Evolutionary conservation across 2,113 vertebrate species (phyloP), one percentile per base, ranked within the genome.

Genomic region (Protobothrops mucrosquamatus): DNA sequence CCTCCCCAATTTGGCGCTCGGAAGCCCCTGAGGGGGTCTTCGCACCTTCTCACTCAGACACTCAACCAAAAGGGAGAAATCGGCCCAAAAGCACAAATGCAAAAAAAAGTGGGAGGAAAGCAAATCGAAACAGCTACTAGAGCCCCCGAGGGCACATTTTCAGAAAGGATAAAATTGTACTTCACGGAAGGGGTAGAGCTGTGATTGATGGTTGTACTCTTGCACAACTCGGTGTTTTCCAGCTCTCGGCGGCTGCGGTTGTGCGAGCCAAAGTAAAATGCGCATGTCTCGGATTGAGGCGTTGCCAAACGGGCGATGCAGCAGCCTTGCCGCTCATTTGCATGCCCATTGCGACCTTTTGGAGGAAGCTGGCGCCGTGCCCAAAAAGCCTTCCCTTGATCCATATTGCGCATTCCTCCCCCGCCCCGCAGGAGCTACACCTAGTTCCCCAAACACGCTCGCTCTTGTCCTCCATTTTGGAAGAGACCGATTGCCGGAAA

Each of bases 351-450:
- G 91, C 88, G 39, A 95, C 96, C 95, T 96, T 95, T 94, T 69
- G 94, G 95, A 95, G 89, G 95, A 95, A 96, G 94, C 95, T 96
- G 95, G 96, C 96, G 92, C 94, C 95, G 46, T 43, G 56, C 95
- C 94, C n/a, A 7, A 85, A 69, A 87, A 48, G 48, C 88, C 94
- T 90, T 86, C 91, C 89, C 87, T 46, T 1, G 9, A 0, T 90
- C 92, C 93, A 24, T 86, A 90, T 92, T 93, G 91, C 57, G 93
- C 95, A 89, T 94, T 46, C 39, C 54, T 20, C 52, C 46, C n/a
- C 51, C 52, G 61, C 52, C 46, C n/a, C 51, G 20, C 15, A 9
- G 74, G 43, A 81, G 69, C 69, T 48, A 48, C 69, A 10, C 51
- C 18, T 69, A n/a, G 34, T 8, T 48, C 39, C 43, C 54, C 26